These are phyloP conservation scores for Episyrphus balteatus DNA, from an alignment of 1,140 invertebrate species.

Conservation along the genomic window DNA sequence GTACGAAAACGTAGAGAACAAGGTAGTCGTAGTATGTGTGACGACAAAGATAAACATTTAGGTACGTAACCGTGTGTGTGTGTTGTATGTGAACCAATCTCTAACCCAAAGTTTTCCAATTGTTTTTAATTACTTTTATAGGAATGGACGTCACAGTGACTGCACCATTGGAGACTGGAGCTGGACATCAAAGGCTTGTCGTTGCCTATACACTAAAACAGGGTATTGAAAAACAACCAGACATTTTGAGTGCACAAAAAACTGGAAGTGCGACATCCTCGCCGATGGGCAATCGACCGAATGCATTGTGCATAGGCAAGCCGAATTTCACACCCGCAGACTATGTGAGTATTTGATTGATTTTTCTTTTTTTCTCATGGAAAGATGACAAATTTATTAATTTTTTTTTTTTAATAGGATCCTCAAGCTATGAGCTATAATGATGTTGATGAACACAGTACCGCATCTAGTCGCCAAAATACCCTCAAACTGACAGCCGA, in stretches of 20 bases:
- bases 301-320: constrained; percentile 28
- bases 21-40: constrained; percentile 25
- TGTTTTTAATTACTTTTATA: constrained; percentile 8
- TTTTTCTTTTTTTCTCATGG: neutral
- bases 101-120: too few species aligned
- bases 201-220: constrained; percentile 47
- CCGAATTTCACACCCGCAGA: constrained; percentile 12
- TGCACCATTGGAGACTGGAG: constrained; percentile 43
- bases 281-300: constrained; percentile 33
- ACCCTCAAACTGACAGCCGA: constrained; percentile 28
- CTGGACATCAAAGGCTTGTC: constrained; percentile 46
- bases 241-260: constrained; percentile 39
- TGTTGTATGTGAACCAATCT: too few species aligned
- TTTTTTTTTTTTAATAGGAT: constrained; percentile 13
- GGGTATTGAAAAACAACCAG: constrained; percentile 38
- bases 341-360: constrained; percentile 23
- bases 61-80: too few species aligned
- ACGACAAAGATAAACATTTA: constrained; percentile 44
- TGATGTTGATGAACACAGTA: constrained; percentile 20
- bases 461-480: constrained; percentile 31
- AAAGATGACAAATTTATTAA: neutral
- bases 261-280: constrained; percentile 32
- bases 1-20: constrained; percentile 37
- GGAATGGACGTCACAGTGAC: constrained; percentile 39
- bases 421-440: constrained; percentile 5